A percentile compares a stretch with the other conserved stretches of the same genome.
Evolutionary conservation across 2,797 vertebrate species (phyloP).

Genomic region (Octomys mimax): DNA sequence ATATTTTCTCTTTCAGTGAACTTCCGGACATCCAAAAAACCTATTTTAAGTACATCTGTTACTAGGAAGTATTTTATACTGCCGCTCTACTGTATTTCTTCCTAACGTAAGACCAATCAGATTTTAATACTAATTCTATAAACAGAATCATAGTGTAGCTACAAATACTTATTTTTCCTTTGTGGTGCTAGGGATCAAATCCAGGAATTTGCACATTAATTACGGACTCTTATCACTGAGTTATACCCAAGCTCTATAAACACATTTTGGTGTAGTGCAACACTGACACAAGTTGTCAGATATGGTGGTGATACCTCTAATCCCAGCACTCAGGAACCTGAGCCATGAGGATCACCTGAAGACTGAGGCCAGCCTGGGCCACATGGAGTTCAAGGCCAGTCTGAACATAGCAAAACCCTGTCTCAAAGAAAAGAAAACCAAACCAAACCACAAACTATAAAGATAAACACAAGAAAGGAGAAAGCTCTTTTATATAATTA

Average conservation of each 20-base stretch:
- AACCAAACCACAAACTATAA: not conserved
- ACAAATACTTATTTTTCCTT: not conserved
- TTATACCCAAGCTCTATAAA: not conserved
- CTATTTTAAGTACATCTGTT: not conserved
- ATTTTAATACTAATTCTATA: slow-evolving; percentile 37
- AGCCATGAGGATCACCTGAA: not conserved
- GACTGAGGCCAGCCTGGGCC: not conserved
- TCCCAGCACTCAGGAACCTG: not conserved
- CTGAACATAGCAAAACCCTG: not conserved
- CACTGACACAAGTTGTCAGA: not conserved
- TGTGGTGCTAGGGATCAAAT: not conserved
- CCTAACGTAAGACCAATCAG: not conserved
- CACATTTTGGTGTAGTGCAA: slow-evolving; percentile 8
- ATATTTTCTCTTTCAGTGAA: not conserved
- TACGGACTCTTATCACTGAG: not conserved
- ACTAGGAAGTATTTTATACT: not conserved
- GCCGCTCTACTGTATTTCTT: slow-evolving; percentile 38
- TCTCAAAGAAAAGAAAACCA: not conserved
- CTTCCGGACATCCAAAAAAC: not conserved
- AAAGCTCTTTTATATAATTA: not conserved
- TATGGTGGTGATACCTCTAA: not conserved
- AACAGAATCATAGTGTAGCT: slow-evolving; percentile 1
- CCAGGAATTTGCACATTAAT: not conserved
- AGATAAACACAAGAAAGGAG: not conserved
- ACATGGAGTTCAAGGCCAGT: not conserved